Conservation (phyloP, 2,888 invertebrate genomes). For the Hyalella azteca region DNA sequence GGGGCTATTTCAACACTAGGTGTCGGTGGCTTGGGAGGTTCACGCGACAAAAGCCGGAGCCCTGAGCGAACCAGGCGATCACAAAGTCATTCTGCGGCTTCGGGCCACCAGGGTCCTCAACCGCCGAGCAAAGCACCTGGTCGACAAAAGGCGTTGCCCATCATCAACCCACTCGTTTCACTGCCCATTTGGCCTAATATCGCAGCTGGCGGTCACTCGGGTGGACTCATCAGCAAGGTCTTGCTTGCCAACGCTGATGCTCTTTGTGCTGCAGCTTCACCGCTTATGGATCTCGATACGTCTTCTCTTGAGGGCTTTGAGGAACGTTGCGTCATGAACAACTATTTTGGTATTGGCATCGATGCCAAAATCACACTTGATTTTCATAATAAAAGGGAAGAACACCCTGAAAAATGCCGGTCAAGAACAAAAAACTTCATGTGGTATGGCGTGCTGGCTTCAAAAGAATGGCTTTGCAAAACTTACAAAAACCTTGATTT, state of each 20-base stretch:
- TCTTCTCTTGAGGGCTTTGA: conserved; percentile 82
- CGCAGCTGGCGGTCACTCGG: conserved; percentile 46
- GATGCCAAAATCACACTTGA: conserved; percentile 97
- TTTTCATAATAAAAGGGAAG: conserved; percentile 95
- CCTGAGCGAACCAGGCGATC: conserved; percentile 48
- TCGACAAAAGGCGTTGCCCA: conserved; percentile 69
- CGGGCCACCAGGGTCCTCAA: conserved; percentile 71
- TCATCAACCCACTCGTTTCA: conserved; percentile 86
- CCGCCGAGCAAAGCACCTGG: conserved; percentile 65
- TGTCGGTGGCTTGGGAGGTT: conserved; percentile 60
- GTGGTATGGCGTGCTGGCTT: conserved; percentile 77
- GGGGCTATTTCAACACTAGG: conserved; percentile 71
- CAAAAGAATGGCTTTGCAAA: conserved; percentile 64
- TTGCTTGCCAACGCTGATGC: conserved; percentile 95
- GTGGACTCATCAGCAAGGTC: conserved; percentile 93
- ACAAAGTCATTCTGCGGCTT: conserved; percentile 49
- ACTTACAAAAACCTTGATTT: conserved; percentile 96
- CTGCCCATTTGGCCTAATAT: conserved; percentile 82
- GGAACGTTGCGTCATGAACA: conserved; percentile 97
- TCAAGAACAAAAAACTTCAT: conserved; percentile 94
- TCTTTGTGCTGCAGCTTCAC: conserved; percentile 93
- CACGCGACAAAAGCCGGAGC: conserved; percentile 53
- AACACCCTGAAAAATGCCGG: conserved; percentile 94
- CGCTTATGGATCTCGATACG: conserved; percentile 90
- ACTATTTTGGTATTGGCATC: conserved; percentile 97